Conservation (phyloP, 2,113 vertebrate genomes). For the Guaruba guarouba region DNA sequence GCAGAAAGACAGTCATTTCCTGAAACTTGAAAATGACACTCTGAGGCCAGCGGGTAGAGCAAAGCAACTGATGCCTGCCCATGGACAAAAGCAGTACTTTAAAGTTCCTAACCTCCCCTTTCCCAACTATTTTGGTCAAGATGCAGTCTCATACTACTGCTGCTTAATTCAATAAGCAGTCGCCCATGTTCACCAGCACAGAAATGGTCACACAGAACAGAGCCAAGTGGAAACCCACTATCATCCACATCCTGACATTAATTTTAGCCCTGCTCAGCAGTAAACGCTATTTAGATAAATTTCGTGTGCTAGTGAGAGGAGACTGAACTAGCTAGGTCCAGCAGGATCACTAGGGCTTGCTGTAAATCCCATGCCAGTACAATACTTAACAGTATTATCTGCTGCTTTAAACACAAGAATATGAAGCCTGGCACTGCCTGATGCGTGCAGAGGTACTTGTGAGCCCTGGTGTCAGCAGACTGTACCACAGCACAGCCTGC, state of each 20-base stretch:
- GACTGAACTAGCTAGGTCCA: not conserved
- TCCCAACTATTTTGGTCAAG: not conserved
- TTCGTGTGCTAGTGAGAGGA: not conserved
- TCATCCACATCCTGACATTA: not conserved
- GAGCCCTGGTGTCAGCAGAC: not conserved
- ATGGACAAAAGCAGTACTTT: not conserved
- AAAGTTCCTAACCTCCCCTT: not conserved
- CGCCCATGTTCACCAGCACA: fast-evolving
- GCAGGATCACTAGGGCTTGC: not conserved
- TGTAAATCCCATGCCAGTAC: not conserved
- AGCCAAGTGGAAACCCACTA: not conserved
- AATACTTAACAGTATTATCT: not conserved
- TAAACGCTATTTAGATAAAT: not conserved
- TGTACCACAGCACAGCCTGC: not conserved
- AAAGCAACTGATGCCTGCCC: not conserved
- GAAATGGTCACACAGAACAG: not conserved
- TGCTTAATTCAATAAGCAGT: not conserved
- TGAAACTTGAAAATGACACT: not conserved
- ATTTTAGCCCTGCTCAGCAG: not conserved
- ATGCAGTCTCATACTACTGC: fast-evolving
- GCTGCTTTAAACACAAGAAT: not conserved
- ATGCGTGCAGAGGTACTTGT: not conserved
- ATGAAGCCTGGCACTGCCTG: not conserved
- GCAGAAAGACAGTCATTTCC: not conserved
- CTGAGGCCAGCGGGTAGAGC: not conserved